phyloP scores from a whole-genome alignment of 2,113 vertebrate genomes.

The Galeopterus variegatus region DNA sequence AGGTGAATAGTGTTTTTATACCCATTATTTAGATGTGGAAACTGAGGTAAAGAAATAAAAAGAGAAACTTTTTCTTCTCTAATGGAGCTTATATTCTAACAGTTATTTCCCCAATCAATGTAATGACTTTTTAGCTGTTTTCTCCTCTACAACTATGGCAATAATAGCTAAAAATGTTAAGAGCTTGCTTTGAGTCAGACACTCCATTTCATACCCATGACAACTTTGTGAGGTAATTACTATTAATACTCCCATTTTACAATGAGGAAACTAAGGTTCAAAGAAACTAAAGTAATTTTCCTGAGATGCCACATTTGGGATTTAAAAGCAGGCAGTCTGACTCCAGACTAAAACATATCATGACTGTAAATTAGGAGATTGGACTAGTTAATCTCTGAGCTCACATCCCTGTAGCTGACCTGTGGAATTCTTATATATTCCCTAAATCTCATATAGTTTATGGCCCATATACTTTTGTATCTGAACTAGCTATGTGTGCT shows the following conservation, averaged over 20 bases:
- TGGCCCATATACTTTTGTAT: not conserved
- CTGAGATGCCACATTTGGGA: not conserved
- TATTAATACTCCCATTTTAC: not conserved
- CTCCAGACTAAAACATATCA: not conserved
- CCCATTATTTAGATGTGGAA: not conserved
- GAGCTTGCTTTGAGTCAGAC: not conserved
- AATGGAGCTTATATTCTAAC: not conserved
- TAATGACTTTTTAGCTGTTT: not conserved
- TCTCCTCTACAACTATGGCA: not conserved
- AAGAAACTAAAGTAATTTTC: not conserved
- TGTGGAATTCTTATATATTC: not conserved
- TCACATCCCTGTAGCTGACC: not conserved
- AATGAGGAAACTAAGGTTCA: conserved; percentile 8
- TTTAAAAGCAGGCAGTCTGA: not conserved
- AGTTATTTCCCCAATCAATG: not conserved
- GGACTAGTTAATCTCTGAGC: not conserved
- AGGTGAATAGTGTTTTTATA: not conserved
- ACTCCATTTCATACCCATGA: not conserved
- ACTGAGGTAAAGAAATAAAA: not conserved
- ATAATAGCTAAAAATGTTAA: not conserved
- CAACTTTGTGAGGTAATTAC: not conserved
- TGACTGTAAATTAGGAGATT: not conserved
- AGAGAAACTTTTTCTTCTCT: not conserved
- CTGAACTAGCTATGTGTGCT: not conserved
- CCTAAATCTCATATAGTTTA: not conserved